Evolutionary conservation across 1,140 invertebrate species (phyloP).

Genomic region (Bombus pyrosoma): DNA sequence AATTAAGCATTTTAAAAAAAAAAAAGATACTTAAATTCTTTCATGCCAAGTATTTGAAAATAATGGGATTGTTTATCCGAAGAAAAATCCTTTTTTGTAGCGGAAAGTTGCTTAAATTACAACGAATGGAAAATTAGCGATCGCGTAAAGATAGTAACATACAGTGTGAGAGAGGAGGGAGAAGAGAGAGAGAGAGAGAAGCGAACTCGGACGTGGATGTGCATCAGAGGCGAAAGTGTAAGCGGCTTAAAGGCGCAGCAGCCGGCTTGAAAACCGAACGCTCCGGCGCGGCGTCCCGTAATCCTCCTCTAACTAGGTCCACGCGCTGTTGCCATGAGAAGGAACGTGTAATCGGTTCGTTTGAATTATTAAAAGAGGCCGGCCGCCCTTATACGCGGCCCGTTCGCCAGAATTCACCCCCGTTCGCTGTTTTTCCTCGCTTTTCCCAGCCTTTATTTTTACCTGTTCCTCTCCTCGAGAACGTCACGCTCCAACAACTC

Average conservation of each 20-base stretch:
- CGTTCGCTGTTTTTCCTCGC: neutral
- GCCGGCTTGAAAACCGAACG: slow-evolving; percentile 54
- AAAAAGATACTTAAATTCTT: neutral
- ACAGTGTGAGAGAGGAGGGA: no score
- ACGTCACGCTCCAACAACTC: slow-evolving; percentile 26
- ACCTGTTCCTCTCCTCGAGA: neutral
- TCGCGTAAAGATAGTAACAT: neutral
- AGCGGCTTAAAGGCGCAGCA: slow-evolving; percentile 56
- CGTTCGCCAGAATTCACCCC: slow-evolving; percentile 18
- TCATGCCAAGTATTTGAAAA: neutral
- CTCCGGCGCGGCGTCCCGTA: slow-evolving; percentile 32
- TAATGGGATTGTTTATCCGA: neutral
- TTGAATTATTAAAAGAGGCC: slow-evolving; percentile 46
- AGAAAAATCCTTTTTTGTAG: neutral
- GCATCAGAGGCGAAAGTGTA: slow-evolving; percentile 20
- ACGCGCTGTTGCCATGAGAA: neutral
- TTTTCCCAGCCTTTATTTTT: slow-evolving; percentile 25
- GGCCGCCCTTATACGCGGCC: neutral
- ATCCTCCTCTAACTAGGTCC: slow-evolving; percentile 49
- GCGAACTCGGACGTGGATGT: neutral
- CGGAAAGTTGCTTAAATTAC: neutral
- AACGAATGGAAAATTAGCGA: neutral
- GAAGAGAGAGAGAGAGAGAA: neutral
- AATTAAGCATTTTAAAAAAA: neutral
- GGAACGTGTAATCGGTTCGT: slow-evolving; percentile 38